These are phyloP conservation scores for Tupaia tana DNA, from an alignment of 2,113 vertebrate genomes.

Conservation along the genomic window DNA sequence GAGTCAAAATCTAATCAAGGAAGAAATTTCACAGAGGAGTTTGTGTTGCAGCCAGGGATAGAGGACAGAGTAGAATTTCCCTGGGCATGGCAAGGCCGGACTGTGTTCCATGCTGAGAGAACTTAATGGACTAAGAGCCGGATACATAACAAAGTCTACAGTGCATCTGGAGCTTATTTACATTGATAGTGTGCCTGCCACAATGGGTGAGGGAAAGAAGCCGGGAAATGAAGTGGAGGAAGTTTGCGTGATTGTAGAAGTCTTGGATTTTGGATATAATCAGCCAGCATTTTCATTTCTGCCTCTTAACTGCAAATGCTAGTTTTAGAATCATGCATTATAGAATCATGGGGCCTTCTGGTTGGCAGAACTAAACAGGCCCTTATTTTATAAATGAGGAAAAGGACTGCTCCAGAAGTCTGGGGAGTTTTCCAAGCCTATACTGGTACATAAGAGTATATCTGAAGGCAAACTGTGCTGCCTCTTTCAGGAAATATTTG, in stretches of 20 bases:
- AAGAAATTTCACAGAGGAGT: neutral
- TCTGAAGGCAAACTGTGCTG: neutral
- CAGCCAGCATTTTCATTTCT: constrained; percentile 21
- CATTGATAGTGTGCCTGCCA: neutral
- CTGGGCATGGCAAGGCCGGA: neutral
- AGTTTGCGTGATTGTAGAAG: neutral
- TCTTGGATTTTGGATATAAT: neutral
- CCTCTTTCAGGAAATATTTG: neutral
- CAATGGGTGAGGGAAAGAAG: neutral
- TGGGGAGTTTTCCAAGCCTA: constrained; percentile 7
- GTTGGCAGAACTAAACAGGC: neutral
- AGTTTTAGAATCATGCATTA: neutral
- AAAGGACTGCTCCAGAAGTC: neutral
- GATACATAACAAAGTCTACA: neutral
- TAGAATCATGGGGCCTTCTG: neutral
- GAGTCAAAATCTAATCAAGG: constrained; percentile 3
- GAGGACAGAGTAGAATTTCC: neutral
- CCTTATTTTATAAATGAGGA: constrained; percentile 26
- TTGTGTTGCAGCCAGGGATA: neutral
- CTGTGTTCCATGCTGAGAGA: neutral
- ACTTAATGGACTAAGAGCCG: neutral
- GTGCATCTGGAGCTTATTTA: neutral
- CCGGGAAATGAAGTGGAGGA: neutral
- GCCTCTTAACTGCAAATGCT: neutral
- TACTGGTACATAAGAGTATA: neutral